A percentile compares a stretch with the other conserved stretches of the same genome.
These are phyloP conservation scores for Macrobrachium rosenbergii DNA, from an alignment of 1,140 invertebrate species.

Conservation along the genomic window DNA sequence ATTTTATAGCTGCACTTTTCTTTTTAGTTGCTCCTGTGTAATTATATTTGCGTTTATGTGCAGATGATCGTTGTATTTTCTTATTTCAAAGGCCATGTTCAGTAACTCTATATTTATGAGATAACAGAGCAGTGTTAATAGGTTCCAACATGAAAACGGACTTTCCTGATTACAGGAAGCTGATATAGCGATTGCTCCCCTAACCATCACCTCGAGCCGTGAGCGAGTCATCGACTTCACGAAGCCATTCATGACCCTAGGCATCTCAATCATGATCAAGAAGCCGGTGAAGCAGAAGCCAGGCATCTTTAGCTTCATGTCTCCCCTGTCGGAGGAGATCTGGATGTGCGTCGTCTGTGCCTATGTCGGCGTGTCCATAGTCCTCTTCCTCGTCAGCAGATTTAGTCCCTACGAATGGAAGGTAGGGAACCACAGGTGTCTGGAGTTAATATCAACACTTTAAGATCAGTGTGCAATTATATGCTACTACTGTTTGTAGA, in stretches of 20 bases:
- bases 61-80: too few species aligned
- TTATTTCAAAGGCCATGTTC: too few species aligned
- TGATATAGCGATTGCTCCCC: conserved; percentile 94
- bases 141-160: too few species aligned
- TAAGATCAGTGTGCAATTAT: too few species aligned
- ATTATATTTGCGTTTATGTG: too few species aligned
- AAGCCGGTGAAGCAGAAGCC: conserved; percentile 94
- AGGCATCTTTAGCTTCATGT: conserved; percentile 94
- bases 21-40: too few species aligned
- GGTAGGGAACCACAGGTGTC: conserved; percentile 67
- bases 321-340: conserved; percentile 96
- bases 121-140: conserved; percentile 16
- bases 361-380: conserved; percentile 96
- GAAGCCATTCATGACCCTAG: conserved; percentile 98
- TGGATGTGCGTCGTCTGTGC: conserved; percentile 98
- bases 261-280: conserved; percentile 98
- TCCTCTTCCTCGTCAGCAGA: conserved; percentile 92
- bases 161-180: conserved; percentile 82
- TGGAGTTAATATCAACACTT: too few species aligned
- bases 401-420: conserved; percentile 98
- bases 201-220: conserved; percentile 94
- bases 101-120: not conserved
- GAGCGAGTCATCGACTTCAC: conserved; percentile 95
- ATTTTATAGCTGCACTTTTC: too few species aligned
- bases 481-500: too few species aligned